These are phyloP conservation scores for Heterodera filipjevi DNA, from an alignment of 2,888 invertebrate genomes.

Conservation along the genomic window DNA sequence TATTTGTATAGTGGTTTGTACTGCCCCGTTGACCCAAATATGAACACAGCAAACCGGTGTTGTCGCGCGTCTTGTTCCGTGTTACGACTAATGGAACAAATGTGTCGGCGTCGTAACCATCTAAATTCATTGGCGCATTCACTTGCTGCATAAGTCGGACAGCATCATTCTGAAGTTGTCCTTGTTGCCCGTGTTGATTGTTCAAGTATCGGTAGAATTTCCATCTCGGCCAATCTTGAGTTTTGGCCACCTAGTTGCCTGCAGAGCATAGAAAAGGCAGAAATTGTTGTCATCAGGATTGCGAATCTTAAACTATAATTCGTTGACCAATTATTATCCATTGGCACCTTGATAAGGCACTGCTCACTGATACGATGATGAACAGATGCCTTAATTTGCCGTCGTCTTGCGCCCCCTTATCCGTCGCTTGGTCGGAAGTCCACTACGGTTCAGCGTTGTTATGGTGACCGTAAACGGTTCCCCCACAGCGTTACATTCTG, in stretches of 20 bases:
- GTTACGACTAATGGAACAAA: too few species aligned
- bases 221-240: not conserved
- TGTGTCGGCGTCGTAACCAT: not conserved
- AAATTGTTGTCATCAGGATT: not conserved
- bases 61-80: too few species aligned
- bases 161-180: too few species aligned
- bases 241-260: not conserved
- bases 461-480: constrained; percentile 5
- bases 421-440: not conserved
- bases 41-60: too few species aligned
- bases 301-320: constrained; percentile 3
- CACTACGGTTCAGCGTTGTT: not conserved
- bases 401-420: not conserved
- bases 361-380: not conserved
- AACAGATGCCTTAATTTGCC: not conserved
- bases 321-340: too few species aligned
- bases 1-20: constrained; percentile 3
- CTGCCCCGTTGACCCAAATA: too few species aligned
- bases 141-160: too few species aligned
- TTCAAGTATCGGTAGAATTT: not conserved
- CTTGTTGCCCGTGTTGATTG: too few species aligned
- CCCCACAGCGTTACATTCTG: constrained; percentile 4
- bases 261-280: constrained; percentile 14
- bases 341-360: too few species aligned
- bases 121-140: too few species aligned